These are phyloP conservation scores for Vulpes lagopus DNA, from an alignment of 2,113 vertebrate genomes.

Conservation along the genomic window DNA sequence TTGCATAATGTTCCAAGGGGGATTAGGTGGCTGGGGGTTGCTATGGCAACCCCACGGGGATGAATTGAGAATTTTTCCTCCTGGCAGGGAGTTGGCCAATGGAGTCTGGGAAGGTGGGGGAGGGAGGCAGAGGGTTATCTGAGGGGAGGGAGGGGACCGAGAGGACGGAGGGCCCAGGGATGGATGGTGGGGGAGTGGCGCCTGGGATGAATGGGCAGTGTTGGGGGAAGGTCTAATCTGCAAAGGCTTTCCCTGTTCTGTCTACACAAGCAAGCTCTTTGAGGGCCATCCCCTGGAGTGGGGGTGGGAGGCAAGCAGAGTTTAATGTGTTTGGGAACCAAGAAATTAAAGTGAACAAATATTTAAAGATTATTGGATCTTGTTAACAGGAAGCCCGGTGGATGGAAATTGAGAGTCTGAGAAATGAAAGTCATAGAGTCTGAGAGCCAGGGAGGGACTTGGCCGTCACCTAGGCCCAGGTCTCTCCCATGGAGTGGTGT, in stretches of 20 bases:
- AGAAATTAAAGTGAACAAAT: slow-evolving; percentile 82
- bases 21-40: slow-evolving; percentile 91
- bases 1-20: slow-evolving; percentile 93
- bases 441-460: neutral
- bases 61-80: slow-evolving; percentile 88
- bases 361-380: slow-evolving; percentile 75
- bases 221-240: slow-evolving; percentile 69
- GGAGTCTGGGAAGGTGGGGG: slow-evolving; percentile 65
- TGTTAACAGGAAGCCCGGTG: slow-evolving; percentile 63
- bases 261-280: neutral
- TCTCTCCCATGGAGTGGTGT: rapidly evolving
- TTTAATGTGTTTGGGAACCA: slow-evolving; percentile 65
- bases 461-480: neutral
- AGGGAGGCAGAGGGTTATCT: slow-evolving; percentile 64
- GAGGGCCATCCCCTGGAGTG: neutral
- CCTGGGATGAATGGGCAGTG: slow-evolving; percentile 72
- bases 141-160: neutral
- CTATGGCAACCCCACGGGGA: slow-evolving; percentile 90
- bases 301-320: slow-evolving; percentile 58
- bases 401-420: slow-evolving; percentile 63
- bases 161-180: neutral
- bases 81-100: slow-evolving; percentile 68
- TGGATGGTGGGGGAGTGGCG: rapidly evolving
- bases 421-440: slow-evolving; percentile 50
- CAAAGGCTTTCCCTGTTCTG: neutral